Percentiles rank a stretch among this genome's conserved stretches.
phyloP scores from a whole-genome alignment of 2,113 vertebrate genomes.

The Cyrtonyx montezumae region DNA sequence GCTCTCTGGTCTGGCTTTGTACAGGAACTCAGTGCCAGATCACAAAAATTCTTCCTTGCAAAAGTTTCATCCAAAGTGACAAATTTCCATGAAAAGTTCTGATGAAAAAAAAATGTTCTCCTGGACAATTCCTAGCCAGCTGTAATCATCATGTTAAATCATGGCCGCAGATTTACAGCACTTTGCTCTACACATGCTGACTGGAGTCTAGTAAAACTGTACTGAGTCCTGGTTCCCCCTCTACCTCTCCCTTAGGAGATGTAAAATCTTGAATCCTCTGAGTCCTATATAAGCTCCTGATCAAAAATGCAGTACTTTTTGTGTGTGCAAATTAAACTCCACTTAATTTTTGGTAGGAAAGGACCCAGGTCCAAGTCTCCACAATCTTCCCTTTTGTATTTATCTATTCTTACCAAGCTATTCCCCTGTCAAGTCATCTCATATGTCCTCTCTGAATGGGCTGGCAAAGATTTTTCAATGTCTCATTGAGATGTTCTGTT shows the following conservation, averaged over 20 bases:
- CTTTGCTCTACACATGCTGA: constrained; percentile 1
- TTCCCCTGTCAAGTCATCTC: neutral
- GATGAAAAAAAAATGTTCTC: constrained; percentile 31
- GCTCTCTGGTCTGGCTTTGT: constrained; percentile 33
- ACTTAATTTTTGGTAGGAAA: neutral
- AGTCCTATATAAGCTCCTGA: neutral
- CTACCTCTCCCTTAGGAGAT: constrained; percentile 1
- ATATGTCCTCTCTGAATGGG: neutral
- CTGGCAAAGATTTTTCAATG: neutral
- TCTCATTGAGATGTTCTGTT: neutral
- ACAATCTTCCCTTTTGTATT: neutral
- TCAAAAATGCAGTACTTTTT: neutral
- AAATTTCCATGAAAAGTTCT: constrained; percentile 51
- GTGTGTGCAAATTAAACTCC: neutral
- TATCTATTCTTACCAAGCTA: neutral
- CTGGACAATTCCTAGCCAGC: constrained; percentile 59
- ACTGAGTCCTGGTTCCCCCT: constrained; percentile 29
- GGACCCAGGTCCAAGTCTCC: neutral
- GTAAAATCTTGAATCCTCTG: constrained; percentile 23
- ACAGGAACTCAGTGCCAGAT: constrained; percentile 26
- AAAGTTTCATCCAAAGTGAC: constrained; percentile 41
- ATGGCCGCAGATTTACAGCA: constrained; percentile 22
- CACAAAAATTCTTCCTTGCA: constrained; percentile 25
- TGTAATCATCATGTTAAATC: constrained; percentile 38
- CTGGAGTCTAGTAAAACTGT: constrained; percentile 36